phyloP scores from a whole-genome alignment of 2,888 invertebrate species.

The Sthenelais limicola region DNA sequence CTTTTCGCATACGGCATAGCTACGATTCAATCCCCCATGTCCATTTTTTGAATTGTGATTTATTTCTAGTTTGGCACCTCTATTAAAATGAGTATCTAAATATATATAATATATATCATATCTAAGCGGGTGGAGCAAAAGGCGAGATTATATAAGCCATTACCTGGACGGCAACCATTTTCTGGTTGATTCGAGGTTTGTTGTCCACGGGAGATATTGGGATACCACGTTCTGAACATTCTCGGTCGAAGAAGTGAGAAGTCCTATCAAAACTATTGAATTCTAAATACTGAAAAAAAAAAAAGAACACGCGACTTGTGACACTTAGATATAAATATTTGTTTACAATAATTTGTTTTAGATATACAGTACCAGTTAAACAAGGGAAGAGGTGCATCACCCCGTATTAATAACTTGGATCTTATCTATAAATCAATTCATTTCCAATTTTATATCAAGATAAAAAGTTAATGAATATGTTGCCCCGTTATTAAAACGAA shows the following conservation, averaged over 20 bases:
- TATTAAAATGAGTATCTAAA: too few relatives aligned
- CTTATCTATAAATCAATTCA: neutral
- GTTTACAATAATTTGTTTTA: neutral
- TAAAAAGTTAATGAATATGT: too few relatives aligned
- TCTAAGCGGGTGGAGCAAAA: neutral
- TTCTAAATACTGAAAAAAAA: conserved; percentile 68
- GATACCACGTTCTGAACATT: conserved; percentile 69
- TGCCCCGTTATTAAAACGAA: too few relatives aligned
- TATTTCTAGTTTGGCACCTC: too few relatives aligned
- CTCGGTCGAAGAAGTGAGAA: conserved; percentile 65
- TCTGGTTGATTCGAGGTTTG: conserved; percentile 61
- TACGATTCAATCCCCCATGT: neutral
- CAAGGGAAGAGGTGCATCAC: neutral
- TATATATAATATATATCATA: too few relatives aligned
- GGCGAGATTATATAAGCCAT: neutral
- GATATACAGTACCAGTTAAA: neutral
- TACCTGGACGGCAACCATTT: conserved; percentile 66
- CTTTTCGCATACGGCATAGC: too few relatives aligned
- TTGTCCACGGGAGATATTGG: conserved; percentile 60
- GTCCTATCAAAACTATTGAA: conserved; percentile 68
- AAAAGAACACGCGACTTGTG: conserved; percentile 1
- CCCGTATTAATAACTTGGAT: neutral
- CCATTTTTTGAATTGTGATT: neutral
- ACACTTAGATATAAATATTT: neutral
- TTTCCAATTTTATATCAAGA: too few relatives aligned